Evolutionary conservation across 2,113 vertebrate species (phyloP), one percentile per base, ranked within the genome.

Genomic region (Coracopsis vasa): DNA sequence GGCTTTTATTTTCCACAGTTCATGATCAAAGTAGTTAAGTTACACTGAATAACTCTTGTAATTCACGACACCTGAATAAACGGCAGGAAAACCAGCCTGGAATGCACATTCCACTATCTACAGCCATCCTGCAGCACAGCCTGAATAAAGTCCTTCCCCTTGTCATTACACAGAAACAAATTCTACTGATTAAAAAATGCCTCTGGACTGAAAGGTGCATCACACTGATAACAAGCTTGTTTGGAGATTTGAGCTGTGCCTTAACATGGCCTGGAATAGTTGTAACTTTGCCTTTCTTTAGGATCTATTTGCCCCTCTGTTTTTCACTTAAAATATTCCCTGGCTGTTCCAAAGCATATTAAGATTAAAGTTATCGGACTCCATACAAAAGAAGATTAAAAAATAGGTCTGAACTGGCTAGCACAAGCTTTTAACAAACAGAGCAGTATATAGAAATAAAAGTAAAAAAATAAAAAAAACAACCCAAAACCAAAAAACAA

Each of bases 31-130:
- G 85, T 29, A 64, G 88, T 66, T 89, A 67, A 2, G 2, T 71
- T 90, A 80, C 72, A 78, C 61, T 69, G 78, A 90, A 12, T 78
- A 79, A 56, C 51, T 78, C 84, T 35, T 96, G n/a, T 88, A 71
- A 96, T 79, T 93, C 83, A 33, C 0, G 8, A 45, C 86, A 94
- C 77, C 88, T 94, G 83, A 91, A 92, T 75, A 94, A 95, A 91
- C 0, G 3, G 25, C 80, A 81, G 65, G 69, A 81, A 88, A 88
- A 75, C 23, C 47, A 71, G 14, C 20, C 41, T 92, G 80, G 69
- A 92, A 75, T 79, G 61, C 13, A 54, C 0, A 0, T 86, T 67
- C 28, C 44, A 9, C 56, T 86, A 6, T 79, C 92, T 84, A 39
- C 35, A 90, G 62, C 74, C 62, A 37, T 58, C 24, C 80, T 74